Base-by-base conservation (phyloP, 2,797 vertebrate genomes). In the Paramormyrops hopkinsi region DNA sequence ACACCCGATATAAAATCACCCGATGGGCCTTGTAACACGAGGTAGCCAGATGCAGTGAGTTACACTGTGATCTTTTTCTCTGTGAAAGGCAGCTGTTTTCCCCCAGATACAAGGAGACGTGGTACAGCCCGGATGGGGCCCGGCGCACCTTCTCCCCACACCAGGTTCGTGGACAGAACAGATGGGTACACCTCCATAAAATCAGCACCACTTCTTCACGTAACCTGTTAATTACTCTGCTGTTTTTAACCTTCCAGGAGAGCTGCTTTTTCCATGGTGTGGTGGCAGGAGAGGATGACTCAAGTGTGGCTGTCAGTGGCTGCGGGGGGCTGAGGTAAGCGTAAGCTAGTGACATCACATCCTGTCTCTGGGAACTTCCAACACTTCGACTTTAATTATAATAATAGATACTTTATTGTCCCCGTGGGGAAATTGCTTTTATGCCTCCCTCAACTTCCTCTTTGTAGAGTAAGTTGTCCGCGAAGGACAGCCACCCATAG, bases 211-310 rank as follows among this genome's bases (percentile, higher is more conserved):
- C 9, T 59, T 53, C 33, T 14, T 3, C 1, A 2, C n/a, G 17
- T 33, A 22, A 62, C 17, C 14, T 4, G 50, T 86, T 29, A 29
- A 37, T 54, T 53, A 25, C 7, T 89, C 89, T 88, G 91, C n/a
- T 56, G 17, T 69, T 5, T 79, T 19, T 88, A 19, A 83, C 90
- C 88, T 95, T 93, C 4, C 92, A 99, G 98, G 95, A 96, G 12
- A 97, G 99, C 91, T 99, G 98, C 93, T 97, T 98, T 90, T 99
- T 99, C 93, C 98, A 99, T 0, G 98, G 98, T 2, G 92, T 83
- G 0, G 97, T 99, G 91, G 93, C 93, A 88, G 96, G 95, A 11
- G 2, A 94, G 8, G 92, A 95, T 54, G 92, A 33, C 3, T 99
- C 98, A 92, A 97, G 96, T 0, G 96, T 98, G 89, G 94, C 92